Evolutionary conservation across 2,888 invertebrate species (phyloP).

Genomic region (Drosophila sordidapex): DNA sequence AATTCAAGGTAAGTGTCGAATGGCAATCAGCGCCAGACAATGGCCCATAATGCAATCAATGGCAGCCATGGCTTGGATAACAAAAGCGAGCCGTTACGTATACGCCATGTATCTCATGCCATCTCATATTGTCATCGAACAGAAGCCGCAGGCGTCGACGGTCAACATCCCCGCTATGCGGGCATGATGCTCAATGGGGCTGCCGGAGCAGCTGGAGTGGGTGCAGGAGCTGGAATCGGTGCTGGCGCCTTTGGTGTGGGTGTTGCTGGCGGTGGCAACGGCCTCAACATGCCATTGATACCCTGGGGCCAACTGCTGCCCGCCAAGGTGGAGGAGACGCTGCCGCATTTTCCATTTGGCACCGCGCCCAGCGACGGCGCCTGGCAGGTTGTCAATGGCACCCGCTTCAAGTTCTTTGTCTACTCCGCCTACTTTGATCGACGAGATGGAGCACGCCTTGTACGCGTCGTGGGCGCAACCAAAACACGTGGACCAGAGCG

Average conservation of each 20-base stretch:
- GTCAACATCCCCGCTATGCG: slow-evolving; percentile 77
- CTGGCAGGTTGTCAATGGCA: slow-evolving; percentile 88
- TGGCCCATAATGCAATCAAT: slow-evolving; percentile 51
- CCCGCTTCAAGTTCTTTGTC: slow-evolving; percentile 93
- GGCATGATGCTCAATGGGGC: slow-evolving; percentile 77
- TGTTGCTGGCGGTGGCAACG: slow-evolving; percentile 48
- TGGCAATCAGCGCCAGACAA: slow-evolving; percentile 53
- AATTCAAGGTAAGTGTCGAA: slow-evolving; percentile 83
- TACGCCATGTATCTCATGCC: slow-evolving; percentile 51
- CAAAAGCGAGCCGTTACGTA: slow-evolving; percentile 52
- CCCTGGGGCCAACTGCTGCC: slow-evolving; percentile 84
- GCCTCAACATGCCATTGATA: slow-evolving; percentile 80
- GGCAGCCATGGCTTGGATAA: slow-evolving; percentile 30
- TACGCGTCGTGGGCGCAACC: slow-evolving; percentile 94
- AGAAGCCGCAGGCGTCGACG: slow-evolving; percentile 81
- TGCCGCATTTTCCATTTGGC: slow-evolving; percentile 88
- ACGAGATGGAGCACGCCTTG: slow-evolving; percentile 87
- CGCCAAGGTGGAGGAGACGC: slow-evolving; percentile 85
- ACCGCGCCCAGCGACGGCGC: slow-evolving; percentile 90
- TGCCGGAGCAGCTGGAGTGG: slow-evolving; percentile 46
- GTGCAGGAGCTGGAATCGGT: slow-evolving; percentile 45
- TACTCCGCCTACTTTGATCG: slow-evolving; percentile 96
- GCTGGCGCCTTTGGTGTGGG: slow-evolving; percentile 64
- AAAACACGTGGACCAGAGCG: slow-evolving; percentile 93
- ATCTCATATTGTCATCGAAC: slow-evolving; percentile 38